A percentile compares a stretch with the other conserved stretches of the same genome.
These are phyloP conservation scores for Cantharis rustica DNA, from an alignment of 2,888 invertebrate species.

Conservation along the genomic window DNA sequence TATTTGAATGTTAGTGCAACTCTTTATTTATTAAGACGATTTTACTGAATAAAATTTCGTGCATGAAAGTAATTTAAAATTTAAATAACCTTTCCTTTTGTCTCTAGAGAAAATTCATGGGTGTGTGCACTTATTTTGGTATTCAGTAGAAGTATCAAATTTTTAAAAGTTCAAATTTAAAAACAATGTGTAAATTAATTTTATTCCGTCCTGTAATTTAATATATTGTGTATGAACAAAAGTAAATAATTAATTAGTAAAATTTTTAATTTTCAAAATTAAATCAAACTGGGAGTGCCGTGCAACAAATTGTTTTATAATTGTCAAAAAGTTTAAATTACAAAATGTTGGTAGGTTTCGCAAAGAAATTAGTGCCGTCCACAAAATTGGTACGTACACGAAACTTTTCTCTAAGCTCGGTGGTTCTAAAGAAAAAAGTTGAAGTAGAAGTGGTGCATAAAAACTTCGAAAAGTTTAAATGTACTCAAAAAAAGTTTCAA, in stretches of 20 bases:
- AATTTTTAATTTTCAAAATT: background rate
- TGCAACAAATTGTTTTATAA: background rate
- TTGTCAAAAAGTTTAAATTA: background rate
- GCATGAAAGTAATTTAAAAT: background rate
- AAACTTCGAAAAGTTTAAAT: slow-evolving; percentile 9
- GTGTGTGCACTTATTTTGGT: background rate
- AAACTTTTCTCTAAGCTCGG: background rate
- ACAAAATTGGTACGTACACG: background rate
- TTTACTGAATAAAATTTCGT: background rate
- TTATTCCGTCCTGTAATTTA: background rate
- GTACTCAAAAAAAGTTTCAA: slow-evolving; percentile 7
- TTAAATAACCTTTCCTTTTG: background rate
- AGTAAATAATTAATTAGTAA: background rate
- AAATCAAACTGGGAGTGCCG: background rate
- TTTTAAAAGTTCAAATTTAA: background rate
- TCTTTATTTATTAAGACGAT: background rate
- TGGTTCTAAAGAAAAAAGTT: background rate
- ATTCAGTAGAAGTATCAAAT: background rate
- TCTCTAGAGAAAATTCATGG: background rate
- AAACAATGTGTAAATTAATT: background rate
- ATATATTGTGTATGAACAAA: background rate
- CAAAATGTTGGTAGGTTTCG: background rate
- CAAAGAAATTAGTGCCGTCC: background rate
- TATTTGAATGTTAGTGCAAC: background rate
- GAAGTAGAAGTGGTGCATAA: slow-evolving; percentile 5